A percentile compares a stretch with the other conserved stretches of the same genome.
phyloP scores from a whole-genome alignment of 2,888 invertebrate species.

The Cheilosia pagana region DNA sequence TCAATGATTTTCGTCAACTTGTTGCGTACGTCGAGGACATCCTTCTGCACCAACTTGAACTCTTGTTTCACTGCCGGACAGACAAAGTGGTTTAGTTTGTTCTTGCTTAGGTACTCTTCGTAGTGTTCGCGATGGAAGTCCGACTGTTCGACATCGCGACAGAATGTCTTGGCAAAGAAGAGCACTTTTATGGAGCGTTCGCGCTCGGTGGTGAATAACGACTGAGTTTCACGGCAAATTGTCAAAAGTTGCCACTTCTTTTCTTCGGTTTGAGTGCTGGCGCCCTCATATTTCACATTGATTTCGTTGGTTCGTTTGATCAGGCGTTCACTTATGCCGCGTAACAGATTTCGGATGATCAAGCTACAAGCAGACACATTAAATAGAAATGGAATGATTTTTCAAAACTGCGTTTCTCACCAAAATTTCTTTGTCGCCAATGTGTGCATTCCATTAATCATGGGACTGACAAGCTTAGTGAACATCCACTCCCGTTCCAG shows the following conservation, averaged over 20 bases:
- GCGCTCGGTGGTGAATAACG: slow-evolving; percentile 90
- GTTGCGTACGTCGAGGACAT: slow-evolving; percentile 81
- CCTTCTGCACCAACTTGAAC: slow-evolving; percentile 85
- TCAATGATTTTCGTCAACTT: slow-evolving; percentile 83
- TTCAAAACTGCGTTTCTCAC: slow-evolving; percentile 81
- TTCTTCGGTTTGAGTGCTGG: slow-evolving; percentile 80
- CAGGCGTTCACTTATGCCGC: slow-evolving; percentile 84
- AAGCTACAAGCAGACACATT: slow-evolving; percentile 75
- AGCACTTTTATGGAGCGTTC: slow-evolving; percentile 92
- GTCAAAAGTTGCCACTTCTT: slow-evolving; percentile 82
- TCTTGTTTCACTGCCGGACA: slow-evolving; percentile 86
- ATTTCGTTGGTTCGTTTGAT: slow-evolving; percentile 83
- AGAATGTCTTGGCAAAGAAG: slow-evolving; percentile 91
- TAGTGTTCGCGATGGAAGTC: slow-evolving; percentile 84
- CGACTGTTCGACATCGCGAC: slow-evolving; percentile 86
- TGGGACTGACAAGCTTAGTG: slow-evolving; percentile 90
- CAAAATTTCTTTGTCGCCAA: slow-evolving; percentile 91
- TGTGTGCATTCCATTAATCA: slow-evolving; percentile 89
- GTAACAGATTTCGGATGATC: slow-evolving; percentile 84
- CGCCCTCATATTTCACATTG: slow-evolving; percentile 80
- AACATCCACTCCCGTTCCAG: slow-evolving; percentile 96
- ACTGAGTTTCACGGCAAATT: slow-evolving; percentile 91
- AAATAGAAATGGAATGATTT: not conserved
- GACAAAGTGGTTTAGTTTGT: slow-evolving; percentile 84
- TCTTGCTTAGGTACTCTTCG: slow-evolving; percentile 81